Evolutionary conservation across 2,113 vertebrate species (phyloP).

Genomic region (Neomonachus schauinslandi): DNA sequence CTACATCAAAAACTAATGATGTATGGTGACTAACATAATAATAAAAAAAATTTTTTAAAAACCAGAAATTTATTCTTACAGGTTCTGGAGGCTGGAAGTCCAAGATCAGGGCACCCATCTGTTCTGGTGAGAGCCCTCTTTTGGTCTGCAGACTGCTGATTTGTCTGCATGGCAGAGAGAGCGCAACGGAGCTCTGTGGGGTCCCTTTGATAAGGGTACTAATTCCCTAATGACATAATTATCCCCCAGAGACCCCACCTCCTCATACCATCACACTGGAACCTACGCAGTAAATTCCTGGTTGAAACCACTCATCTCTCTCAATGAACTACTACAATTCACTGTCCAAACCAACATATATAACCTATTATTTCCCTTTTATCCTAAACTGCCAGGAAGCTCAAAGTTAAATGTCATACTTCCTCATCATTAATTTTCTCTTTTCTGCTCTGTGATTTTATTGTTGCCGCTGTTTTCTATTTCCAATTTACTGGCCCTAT

Average conservation of each 20-base stretch:
- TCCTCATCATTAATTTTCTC: not conserved
- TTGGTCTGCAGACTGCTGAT: not conserved
- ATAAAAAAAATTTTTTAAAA: too few species aligned
- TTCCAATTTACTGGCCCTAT: not conserved
- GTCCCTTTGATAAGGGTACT: not conserved
- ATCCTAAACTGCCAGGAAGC: constrained; percentile 1
- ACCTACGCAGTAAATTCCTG: not conserved
- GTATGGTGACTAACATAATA: too few species aligned
- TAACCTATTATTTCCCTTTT: not conserved
- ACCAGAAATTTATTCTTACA: not conserved
- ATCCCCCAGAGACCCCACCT: not conserved
- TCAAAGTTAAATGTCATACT: not conserved
- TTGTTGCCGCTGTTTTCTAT: not conserved
- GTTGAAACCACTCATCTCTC: not conserved
- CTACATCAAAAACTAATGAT: too few species aligned
- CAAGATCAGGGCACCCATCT: not conserved
- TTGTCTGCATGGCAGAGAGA: not conserved
- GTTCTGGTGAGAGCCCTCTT: not conserved
- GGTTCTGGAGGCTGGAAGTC: not conserved
- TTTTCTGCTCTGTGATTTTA: not conserved
- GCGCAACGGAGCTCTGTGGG: not conserved
- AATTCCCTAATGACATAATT: not conserved
- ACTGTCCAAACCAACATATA: not conserved
- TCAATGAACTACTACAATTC: not conserved
- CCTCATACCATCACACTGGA: not conserved